Evolutionary conservation across 2,888 invertebrate species (phyloP).

Genomic region (Volucella inflata): DNA sequence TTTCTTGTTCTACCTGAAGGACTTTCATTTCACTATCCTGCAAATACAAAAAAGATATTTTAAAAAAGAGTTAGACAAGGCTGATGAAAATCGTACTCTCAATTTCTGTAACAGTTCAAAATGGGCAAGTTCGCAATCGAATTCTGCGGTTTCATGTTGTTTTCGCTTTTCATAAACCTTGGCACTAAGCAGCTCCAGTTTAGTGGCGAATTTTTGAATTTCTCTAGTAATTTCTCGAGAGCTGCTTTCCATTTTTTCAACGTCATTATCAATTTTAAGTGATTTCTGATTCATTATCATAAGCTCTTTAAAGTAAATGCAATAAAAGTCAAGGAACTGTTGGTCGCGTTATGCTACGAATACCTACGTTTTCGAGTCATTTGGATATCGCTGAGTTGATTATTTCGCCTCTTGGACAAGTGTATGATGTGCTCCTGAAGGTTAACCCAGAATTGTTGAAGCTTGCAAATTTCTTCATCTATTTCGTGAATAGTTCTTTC

Average conservation of each 20-base stretch:
- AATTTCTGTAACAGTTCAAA: conserved; percentile 85
- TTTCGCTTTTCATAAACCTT: conserved; percentile 85
- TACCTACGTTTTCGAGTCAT: conserved; percentile 88
- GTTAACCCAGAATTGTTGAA: conserved; percentile 91
- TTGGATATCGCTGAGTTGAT: conserved; percentile 88
- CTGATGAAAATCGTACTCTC: conserved; percentile 81
- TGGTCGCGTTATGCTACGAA: not conserved
- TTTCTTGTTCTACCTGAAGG: conserved; percentile 88
- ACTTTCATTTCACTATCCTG: conserved; percentile 89
- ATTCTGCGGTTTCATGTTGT: conserved; percentile 85
- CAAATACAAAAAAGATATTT: conserved; percentile 58
- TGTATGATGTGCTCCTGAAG: conserved; percentile 89
- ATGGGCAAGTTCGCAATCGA: conserved; percentile 85
- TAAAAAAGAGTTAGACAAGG: not conserved
- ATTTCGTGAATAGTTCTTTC: conserved; percentile 87
- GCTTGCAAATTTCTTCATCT: conserved; percentile 86
- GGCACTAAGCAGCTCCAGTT: conserved; percentile 86
- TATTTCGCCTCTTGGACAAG: conserved; percentile 88
- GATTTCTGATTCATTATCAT: conserved; percentile 90
- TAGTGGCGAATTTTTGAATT: conserved; percentile 86
- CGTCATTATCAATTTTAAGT: conserved; percentile 87
- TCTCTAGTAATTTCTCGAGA: conserved; percentile 86
- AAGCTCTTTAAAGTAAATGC: conserved; percentile 78
- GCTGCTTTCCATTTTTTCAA: conserved; percentile 86
- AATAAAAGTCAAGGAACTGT: not conserved